phyloP scores from a whole-genome alignment of 2,113 vertebrate genomes.

The Steatornis caripensis region DNA sequence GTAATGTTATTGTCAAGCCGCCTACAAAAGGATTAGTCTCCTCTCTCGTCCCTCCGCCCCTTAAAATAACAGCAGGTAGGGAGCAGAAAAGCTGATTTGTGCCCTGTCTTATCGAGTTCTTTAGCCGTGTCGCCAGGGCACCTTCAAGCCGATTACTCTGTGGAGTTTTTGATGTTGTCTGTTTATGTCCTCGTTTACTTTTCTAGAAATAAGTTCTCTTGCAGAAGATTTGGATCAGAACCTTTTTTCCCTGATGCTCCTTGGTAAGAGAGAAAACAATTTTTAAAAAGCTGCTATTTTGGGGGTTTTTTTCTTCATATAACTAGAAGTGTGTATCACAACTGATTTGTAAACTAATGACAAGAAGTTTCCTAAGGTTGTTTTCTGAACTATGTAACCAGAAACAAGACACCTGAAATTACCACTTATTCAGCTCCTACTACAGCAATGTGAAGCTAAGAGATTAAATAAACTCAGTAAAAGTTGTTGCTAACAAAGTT shows the following conservation, averaged over 20 bases:
- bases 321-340: not conserved
- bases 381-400: not conserved
- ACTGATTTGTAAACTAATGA: not conserved
- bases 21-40: not conserved
- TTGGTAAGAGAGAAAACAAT: not conserved
- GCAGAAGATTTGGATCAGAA: not conserved
- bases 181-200: not conserved
- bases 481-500: not conserved
- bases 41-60: not conserved
- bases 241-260: not conserved
- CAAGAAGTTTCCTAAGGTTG: not conserved
- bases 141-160: not conserved
- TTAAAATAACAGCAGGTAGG: slow-evolving; percentile 33
- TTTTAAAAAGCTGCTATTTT: not conserved
- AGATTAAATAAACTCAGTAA: not conserved
- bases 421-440: not conserved
- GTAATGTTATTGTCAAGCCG: not conserved
- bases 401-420: not conserved
- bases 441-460: not conserved
- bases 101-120: not conserved
- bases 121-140: slow-evolving; percentile 9
- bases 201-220: not conserved
- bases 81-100: slow-evolving; percentile 50
- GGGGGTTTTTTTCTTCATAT: not conserved
- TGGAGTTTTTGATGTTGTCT: not conserved